A percentile compares a stretch with the other conserved stretches of the same genome.
Evolutionary conservation across 1,140 invertebrate genomes (phyloP).

Genomic region (Gryon sp.): DNA sequence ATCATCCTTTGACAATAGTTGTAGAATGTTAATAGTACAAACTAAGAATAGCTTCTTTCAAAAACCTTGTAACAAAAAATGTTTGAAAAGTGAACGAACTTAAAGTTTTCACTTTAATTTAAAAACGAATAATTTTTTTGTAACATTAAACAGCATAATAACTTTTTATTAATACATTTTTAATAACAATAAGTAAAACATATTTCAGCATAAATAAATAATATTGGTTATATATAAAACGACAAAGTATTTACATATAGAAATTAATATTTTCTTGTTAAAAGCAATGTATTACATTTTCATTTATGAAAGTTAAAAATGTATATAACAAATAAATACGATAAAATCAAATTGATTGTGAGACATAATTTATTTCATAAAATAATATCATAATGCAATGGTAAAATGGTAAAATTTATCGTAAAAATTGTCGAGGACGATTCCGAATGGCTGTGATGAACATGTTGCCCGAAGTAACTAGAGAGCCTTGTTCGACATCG

Average conservation of each 20-base stretch:
- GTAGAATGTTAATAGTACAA: conserved; percentile 57
- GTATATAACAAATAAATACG: too few species aligned
- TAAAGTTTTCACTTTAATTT: too few species aligned
- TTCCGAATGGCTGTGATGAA: conserved; percentile 38
- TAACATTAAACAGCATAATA: neutral
- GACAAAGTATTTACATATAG: too few species aligned
- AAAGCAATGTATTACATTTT: too few species aligned
- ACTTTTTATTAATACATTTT: too few species aligned
- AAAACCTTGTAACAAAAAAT: conserved; percentile 60
- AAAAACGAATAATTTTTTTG: too few species aligned
- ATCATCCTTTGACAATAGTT: conserved; percentile 55
- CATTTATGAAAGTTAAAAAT: too few species aligned
- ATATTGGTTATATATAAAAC: too few species aligned
- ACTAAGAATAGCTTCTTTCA: conserved; percentile 40
- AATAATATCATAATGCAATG: conserved; percentile 24
- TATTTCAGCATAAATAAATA: too few species aligned
- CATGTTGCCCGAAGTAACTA: conserved; percentile 58
- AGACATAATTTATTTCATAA: conserved; percentile 10
- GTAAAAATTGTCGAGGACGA: conserved; percentile 20
- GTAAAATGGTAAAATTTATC: conserved; percentile 2
- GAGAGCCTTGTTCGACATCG: conserved; percentile 75
- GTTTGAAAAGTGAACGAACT: conserved; percentile 23
- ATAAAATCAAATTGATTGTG: too few species aligned
- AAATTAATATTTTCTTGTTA: too few species aligned
- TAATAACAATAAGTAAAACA: too few species aligned